Evolutionary conservation across 2,888 invertebrate species (phyloP), one percentile per base, ranked within the genome.

Genomic region (Ichneumon xanthorius): DNA sequence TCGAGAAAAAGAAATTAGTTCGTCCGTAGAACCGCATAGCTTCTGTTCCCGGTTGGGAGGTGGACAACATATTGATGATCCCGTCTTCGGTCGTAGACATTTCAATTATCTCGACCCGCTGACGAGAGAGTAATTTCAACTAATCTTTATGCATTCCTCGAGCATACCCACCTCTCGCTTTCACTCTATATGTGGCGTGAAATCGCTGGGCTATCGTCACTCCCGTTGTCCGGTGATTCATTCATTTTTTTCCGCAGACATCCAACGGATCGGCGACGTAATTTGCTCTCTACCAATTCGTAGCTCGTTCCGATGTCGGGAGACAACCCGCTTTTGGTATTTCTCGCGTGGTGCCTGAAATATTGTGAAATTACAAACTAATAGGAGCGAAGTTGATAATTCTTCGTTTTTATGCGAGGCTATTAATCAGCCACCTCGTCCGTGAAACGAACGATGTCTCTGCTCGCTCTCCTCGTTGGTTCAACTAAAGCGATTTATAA

Each of bases 61-160:
- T 82, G 68, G 79, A 79, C 85, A 67, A 79, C 65, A 68, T 82
- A 76, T 85, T 85, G 85, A 85, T 85, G 85, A 82, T 75, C 78
- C 33, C 26, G 45, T 16, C 53, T 50, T 1, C 80, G 45, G 61
- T 53, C 71, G 88, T 87, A 88, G 90, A 90, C 90, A 90, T 91
- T 90, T 90, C 91, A 91, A 92, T 92, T 92, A 92, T 91, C 89
- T 33, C 63, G 16, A 22, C 37, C 14, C 33, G 37, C n/a, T 88
- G 87, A 89, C 88, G 89, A 81, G 78, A 75, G 82, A 67, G 88
- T 89, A 88, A 92, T 92, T 90, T 89, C 89, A 86, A 90, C 91
- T 91, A 92, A 92, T 92, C 90, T 89, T 89, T 90, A 89, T 89
- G 86, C 90, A 90, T 92, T 92, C 90, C 80, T 86, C 83, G 87